Evolutionary conservation across 1,140 invertebrate genomes (phyloP).

Genomic region (Dinoponera quadriceps): DNA sequence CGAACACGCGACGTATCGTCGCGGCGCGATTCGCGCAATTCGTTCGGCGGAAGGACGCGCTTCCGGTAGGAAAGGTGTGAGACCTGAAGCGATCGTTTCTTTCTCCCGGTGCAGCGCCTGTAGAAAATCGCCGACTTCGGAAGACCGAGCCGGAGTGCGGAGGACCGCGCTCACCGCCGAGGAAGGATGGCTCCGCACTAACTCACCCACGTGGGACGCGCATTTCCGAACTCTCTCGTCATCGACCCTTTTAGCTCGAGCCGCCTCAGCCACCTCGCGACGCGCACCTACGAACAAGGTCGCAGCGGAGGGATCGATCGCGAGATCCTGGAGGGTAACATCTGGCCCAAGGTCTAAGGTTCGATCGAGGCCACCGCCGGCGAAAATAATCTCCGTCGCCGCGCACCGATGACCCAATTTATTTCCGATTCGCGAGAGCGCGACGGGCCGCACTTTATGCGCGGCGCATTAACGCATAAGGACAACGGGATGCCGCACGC

Average conservation of each 20-base stretch:
- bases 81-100: too few species aligned
- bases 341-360: conserved; percentile 49
- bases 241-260: conserved; percentile 82
- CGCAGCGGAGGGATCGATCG: conserved; percentile 58
- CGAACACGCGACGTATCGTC: too few species aligned
- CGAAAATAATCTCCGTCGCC: conserved; percentile 31
- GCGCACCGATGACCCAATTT: conserved; percentile 36
- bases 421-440: conserved; percentile 10
- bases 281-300: conserved; percentile 71
- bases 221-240: conserved; percentile 84
- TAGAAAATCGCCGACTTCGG: too few species aligned
- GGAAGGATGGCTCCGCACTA: conserved; percentile 80
- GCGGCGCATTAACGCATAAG: neutral
- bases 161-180: conserved; percentile 66
- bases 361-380: conserved; percentile 45
- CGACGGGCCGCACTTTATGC: neutral
- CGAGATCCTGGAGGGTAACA: conserved; percentile 67
- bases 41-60: too few species aligned
- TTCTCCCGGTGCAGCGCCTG: too few species aligned
- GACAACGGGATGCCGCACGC: neutral
- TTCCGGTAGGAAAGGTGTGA: too few species aligned
- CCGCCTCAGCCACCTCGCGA: conserved; percentile 69
- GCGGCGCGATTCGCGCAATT: conserved; percentile 39
- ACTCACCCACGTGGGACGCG: conserved; percentile 80
- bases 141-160: conserved; percentile 49